phyloP scores from a whole-genome alignment of 1,140 invertebrate species.

The Andrena cerasifolii region DNA sequence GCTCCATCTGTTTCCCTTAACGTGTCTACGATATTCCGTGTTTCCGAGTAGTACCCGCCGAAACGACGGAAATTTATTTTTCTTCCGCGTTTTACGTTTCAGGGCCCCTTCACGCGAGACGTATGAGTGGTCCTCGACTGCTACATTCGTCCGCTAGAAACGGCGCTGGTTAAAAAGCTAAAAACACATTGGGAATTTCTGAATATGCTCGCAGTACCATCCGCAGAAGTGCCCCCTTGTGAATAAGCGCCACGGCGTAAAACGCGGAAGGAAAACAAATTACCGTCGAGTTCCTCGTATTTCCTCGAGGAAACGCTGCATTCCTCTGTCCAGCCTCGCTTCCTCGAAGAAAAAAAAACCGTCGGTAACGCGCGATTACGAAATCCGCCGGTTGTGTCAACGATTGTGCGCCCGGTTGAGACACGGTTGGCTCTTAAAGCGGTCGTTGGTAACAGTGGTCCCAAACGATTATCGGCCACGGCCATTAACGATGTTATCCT shows the following conservation, averaged over 20 bases:
- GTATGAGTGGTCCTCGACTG: too few relatives aligned
- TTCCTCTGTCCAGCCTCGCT: neutral
- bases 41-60: neutral
- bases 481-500: neutral
- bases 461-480: constrained; percentile 9
- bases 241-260: too few relatives aligned
- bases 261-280: too few relatives aligned
- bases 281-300: too few relatives aligned
- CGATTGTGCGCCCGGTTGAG: neutral
- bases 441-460: constrained; percentile 26
- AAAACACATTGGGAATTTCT: too few relatives aligned
- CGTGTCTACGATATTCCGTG: neutral
- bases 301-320: neutral
- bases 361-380: constrained; percentile 10
- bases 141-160: too few relatives aligned
- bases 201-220: too few relatives aligned
- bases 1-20: neutral
- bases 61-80: neutral
- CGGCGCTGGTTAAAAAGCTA: too few relatives aligned
- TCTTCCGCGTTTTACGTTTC: neutral
- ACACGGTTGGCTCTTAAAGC: constrained; percentile 16
- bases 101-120: neutral
- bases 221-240: too few relatives aligned
- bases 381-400: neutral
- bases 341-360: neutral